Evolutionary conservation across 2,113 vertebrate genomes (phyloP).

Genomic region (Cephalophus harveyi): DNA sequence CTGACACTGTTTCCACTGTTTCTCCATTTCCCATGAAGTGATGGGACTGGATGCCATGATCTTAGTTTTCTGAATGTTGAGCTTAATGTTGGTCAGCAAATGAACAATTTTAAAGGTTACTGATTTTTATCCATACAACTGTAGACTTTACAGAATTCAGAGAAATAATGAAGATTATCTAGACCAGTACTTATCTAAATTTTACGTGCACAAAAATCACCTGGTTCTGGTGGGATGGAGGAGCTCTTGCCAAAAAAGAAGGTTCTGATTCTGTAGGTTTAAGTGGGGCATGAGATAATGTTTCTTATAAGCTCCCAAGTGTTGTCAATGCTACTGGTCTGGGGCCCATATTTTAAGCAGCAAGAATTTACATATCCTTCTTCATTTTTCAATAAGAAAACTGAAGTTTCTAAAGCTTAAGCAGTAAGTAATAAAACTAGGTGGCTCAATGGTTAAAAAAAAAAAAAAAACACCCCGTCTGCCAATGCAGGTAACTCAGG

Average conservation of each 20-base stretch:
- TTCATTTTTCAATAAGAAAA: conserved; percentile 12
- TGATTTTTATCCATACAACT: neutral
- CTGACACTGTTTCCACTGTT: too few relatives aligned
- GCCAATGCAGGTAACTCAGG: neutral
- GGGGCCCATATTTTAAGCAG: neutral
- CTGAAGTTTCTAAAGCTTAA: neutral
- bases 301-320: neutral
- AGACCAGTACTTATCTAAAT: neutral
- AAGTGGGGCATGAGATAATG: neutral
- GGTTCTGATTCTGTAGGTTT: neutral
- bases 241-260: neutral
- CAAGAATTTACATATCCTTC: neutral
- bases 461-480: neutral
- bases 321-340: neutral
- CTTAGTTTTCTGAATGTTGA: neutral
- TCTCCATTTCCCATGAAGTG: too few relatives aligned
- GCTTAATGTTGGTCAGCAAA: neutral
- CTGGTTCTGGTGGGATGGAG: neutral
- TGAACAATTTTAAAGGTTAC: neutral
- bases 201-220: neutral
- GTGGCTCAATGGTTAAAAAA: neutral
- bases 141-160: neutral
- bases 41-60: too few relatives aligned
- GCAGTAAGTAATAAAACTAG: neutral
- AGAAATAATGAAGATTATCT: neutral